Evolutionary conservation across 2,113 vertebrate species (phyloP).

Genomic region (Hippopotamus amphibius): DNA sequence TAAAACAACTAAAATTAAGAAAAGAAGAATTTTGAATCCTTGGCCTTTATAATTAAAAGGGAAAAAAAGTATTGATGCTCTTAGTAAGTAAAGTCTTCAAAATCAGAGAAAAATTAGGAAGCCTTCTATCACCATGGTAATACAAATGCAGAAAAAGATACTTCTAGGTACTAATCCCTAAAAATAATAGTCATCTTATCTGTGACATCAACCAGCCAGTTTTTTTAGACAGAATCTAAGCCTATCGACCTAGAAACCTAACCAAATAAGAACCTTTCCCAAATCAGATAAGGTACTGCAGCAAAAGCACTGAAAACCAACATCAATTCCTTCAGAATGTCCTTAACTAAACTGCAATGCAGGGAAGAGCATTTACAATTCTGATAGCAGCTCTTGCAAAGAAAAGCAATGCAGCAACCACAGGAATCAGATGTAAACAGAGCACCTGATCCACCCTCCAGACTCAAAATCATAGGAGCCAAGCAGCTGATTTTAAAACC

Average conservation of each 20-base stretch:
- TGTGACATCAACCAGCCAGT: constrained; percentile 24
- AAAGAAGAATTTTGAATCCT: constrained; percentile 21
- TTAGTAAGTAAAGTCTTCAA: constrained; percentile 55
- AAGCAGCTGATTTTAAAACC: constrained; percentile 10
- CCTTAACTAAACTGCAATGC: constrained; percentile 50
- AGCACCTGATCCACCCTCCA: background rate
- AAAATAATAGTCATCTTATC: constrained; percentile 49
- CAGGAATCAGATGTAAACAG: background rate
- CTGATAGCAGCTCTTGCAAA: constrained; percentile 30
- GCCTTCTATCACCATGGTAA: constrained; percentile 44
- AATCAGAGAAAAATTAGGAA: constrained; percentile 52
- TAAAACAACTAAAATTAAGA: constrained; percentile 43
- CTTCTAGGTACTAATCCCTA: constrained; percentile 10
- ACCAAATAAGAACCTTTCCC: constrained; percentile 48
- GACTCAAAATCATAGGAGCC: background rate
- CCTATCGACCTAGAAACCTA: constrained; percentile 32
- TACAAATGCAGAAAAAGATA: constrained; percentile 49
- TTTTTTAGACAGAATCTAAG: constrained; percentile 25
- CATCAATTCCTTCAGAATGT: constrained; percentile 12
- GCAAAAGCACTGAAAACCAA: constrained; percentile 29
- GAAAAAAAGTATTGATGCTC: background rate
- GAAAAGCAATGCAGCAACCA: constrained; percentile 44
- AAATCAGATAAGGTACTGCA: constrained; percentile 36
- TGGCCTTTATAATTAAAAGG: background rate
- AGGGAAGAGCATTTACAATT: constrained; percentile 41